phyloP scores from a whole-genome alignment of 2,888 invertebrate species.

The Nomada ferruginata region DNA sequence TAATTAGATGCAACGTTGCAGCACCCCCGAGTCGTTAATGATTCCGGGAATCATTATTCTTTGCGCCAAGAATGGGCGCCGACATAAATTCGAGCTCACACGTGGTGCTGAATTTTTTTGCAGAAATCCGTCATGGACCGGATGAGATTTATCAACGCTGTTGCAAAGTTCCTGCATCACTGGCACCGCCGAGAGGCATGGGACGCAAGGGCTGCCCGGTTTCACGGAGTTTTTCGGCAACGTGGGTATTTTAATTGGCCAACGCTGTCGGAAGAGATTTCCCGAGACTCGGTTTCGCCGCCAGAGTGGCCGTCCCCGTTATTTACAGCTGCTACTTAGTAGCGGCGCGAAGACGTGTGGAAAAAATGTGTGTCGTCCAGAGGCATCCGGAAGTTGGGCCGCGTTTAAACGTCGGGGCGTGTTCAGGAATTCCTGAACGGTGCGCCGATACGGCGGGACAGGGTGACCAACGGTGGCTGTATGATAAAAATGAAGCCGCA shows the following conservation, averaged over 20 bases:
- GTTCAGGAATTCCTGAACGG: conserved; percentile 67
- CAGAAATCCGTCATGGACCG: conserved; percentile 72
- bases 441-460: conserved; percentile 42
- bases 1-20: conserved; percentile 61
- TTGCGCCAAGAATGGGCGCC: background rate
- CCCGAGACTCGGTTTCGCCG: conserved; percentile 53
- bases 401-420: conserved; percentile 63
- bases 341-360: conserved; percentile 17
- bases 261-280: conserved; percentile 68
- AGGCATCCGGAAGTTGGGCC: conserved; percentile 67
- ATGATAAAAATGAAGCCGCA: conserved; percentile 50
- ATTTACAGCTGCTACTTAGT: conserved; percentile 47
- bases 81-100: conserved; percentile 54
- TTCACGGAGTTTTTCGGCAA: conserved; percentile 59
- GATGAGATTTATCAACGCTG: conserved; percentile 75
- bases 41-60: conserved; percentile 60
- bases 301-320: conserved; percentile 24
- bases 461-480: conserved; percentile 9
- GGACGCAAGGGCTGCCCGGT: background rate
- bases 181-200: conserved; percentile 22
- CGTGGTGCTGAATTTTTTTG: conserved; percentile 70
- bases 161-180: conserved; percentile 69
- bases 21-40: conserved; percentile 53
- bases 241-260: conserved; percentile 70
- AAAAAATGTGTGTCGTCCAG: conserved; percentile 41